These are phyloP conservation scores for Halesus radiatus DNA, from an alignment of 1,140 invertebrate species.

Conservation along the genomic window DNA sequence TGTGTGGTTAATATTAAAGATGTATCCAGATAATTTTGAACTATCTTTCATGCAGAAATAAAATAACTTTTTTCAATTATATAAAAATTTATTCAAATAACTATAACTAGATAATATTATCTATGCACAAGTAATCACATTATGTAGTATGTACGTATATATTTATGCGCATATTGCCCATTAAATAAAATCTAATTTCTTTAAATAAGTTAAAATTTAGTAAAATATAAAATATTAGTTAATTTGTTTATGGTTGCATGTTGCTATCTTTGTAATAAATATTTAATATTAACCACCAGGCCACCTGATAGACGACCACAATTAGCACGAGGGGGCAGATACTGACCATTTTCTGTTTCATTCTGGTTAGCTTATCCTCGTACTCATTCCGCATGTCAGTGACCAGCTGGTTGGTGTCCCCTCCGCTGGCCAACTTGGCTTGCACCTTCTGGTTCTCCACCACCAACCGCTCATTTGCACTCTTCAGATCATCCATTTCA, in stretches of 20 bases:
- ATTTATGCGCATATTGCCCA: too few species aligned
- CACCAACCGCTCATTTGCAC: constrained; percentile 18
- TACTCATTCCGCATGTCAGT: constrained; percentile 74
- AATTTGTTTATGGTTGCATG: constrained; percentile 7
- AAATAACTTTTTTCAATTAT: constrained; percentile 13
- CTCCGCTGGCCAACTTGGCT: background rate
- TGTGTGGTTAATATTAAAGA: constrained; percentile 21
- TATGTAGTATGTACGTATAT: background rate
- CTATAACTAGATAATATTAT: background rate
- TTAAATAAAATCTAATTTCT: too few species aligned
- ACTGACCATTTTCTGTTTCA: constrained; percentile 80
- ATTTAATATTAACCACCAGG: constrained; percentile 44
- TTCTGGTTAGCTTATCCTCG: constrained; percentile 76
- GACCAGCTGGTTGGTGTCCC: constrained; percentile 61
- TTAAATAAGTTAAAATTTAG: background rate
- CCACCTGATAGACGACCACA: constrained; percentile 46
- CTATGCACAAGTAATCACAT: constrained; percentile 9
- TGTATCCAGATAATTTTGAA: background rate
- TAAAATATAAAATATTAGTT: background rate
- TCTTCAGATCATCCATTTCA: constrained; percentile 39
- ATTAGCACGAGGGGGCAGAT: constrained; percentile 46
- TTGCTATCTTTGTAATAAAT: constrained; percentile 11
- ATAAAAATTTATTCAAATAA: constrained; percentile 18
- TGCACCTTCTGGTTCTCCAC: constrained; percentile 39
- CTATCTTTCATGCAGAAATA: background rate